phyloP scores from a whole-genome alignment of 2,797 vertebrate genomes.

The Lates japonicus region DNA sequence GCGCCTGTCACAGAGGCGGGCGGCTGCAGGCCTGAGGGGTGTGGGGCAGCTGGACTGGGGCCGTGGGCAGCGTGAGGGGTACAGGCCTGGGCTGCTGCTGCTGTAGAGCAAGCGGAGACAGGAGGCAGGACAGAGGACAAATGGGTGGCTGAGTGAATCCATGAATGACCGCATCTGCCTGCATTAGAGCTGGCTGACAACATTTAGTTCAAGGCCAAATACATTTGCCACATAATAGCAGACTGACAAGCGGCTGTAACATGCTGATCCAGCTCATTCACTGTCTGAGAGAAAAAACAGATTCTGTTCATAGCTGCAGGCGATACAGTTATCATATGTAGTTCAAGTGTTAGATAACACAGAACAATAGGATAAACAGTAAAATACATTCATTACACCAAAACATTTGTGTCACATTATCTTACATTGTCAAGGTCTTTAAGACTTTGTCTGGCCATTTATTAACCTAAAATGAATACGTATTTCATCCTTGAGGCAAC shows the following conservation, averaged over 20 bases:
- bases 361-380: constrained; percentile 1
- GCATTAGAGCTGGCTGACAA: constrained; percentile 54
- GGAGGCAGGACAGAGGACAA: constrained; percentile 70
- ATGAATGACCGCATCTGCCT: constrained; percentile 56
- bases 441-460: background rate
- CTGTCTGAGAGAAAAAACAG: constrained; percentile 34
- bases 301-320: constrained; percentile 20
- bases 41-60: constrained; percentile 92
- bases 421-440: background rate
- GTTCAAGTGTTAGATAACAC: background rate
- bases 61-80: constrained; percentile 95
- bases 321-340: constrained; percentile 25
- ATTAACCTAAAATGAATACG: background rate
- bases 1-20: constrained; percentile 90
- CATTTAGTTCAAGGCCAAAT: constrained; percentile 65
- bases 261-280: constrained; percentile 57
- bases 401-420: constrained; percentile 1
- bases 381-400: background rate
- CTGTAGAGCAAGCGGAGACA: constrained; percentile 83
- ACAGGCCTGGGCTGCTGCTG: constrained; percentile 99
- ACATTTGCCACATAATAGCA: constrained; percentile 60
- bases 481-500: background rate
- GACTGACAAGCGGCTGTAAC: constrained; percentile 50
- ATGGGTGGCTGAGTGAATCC: constrained; percentile 75
- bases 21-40: constrained; percentile 93